Evolutionary conservation across 92 coral and sea anemone genomes (phyloP).

Genomic region (Chrysogorgia sp.): DNA sequence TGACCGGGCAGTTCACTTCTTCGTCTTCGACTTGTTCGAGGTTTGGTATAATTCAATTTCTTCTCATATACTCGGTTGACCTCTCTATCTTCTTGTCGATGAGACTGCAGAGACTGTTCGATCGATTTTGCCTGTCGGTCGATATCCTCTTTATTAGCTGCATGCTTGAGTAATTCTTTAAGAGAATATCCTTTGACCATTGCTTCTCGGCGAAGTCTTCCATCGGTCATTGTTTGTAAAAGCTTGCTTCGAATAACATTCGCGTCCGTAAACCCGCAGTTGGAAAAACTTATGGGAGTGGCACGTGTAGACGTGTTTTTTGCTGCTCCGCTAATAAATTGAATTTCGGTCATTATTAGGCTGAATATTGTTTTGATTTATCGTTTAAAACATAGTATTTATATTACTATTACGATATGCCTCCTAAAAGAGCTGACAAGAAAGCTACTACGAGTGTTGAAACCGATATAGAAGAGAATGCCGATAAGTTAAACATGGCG

Average conservation of each 20-base stretch:
- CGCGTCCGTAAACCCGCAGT: slow-evolving; percentile 27
- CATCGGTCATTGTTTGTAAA: slow-evolving; percentile 40
- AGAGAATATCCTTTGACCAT: slow-evolving; percentile 48
- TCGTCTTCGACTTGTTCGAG: neutral
- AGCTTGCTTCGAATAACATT: slow-evolving; percentile 50
- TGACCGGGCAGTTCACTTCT: too few species aligned
- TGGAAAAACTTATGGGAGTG: too few species aligned
- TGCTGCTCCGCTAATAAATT: too few species aligned
- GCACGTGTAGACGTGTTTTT: too few species aligned
- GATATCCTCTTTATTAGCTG: slow-evolving; percentile 41
- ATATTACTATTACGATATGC: too few species aligned
- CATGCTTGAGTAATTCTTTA: slow-evolving; percentile 40
- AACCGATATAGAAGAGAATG: too few species aligned
- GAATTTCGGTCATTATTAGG: too few species aligned
- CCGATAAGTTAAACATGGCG: too few species aligned
- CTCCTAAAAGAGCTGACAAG: too few species aligned
- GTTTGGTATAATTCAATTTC: neutral
- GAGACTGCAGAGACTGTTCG: slow-evolving; percentile 13
- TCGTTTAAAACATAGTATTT: too few species aligned
- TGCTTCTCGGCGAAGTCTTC: slow-evolving; percentile 53
- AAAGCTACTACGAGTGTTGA: too few species aligned
- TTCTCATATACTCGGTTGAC: slow-evolving; percentile 27
- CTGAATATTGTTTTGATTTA: too few species aligned
- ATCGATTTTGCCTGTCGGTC: slow-evolving; percentile 37
- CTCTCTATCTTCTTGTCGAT: neutral